A percentile compares a stretch with the other conserved stretches of the same genome.
These are phyloP conservation scores for Dryas iulia DNA, from an alignment of 1,140 invertebrate species.

Conservation along the genomic window DNA sequence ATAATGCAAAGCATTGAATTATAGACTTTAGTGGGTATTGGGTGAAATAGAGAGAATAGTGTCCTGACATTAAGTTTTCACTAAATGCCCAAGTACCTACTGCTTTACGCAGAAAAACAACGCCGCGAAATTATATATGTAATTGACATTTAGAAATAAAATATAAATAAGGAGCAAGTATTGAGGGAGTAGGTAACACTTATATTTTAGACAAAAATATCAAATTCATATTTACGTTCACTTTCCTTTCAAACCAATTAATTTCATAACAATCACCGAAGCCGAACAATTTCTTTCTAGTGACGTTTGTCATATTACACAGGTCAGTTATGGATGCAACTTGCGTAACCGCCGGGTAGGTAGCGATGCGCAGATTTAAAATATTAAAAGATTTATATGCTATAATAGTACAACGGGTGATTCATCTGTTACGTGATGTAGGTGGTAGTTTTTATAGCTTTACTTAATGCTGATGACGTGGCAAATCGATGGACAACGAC, in stretches of 20 bases:
- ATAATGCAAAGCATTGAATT: too few relatives aligned
- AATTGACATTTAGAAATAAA: too few relatives aligned
- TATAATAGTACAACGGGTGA: constrained; percentile 6
- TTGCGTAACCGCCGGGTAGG: neutral
- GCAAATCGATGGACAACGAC: constrained; percentile 17
- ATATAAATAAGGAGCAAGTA: too few relatives aligned
- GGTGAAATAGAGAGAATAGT: too few relatives aligned
- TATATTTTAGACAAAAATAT: too few relatives aligned
- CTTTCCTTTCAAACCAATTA: neutral
- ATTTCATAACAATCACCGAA: neutral
- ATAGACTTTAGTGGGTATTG: too few relatives aligned
- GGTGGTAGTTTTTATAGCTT: constrained; percentile 18
- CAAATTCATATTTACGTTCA: too few relatives aligned
- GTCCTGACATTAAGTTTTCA: too few relatives aligned
- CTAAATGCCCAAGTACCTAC: too few relatives aligned
- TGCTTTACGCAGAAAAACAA: too few relatives aligned
- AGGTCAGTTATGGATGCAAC: neutral
- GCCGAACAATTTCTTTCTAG: neutral
- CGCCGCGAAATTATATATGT: too few relatives aligned
- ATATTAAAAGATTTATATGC: neutral
- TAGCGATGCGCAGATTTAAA: neutral
- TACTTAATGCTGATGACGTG: constrained; percentile 23
- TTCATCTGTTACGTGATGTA: constrained; percentile 24
- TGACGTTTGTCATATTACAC: neutral
- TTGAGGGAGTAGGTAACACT: too few relatives aligned